A percentile compares a stretch with the other conserved stretches of the same genome.
Conservation (phyloP, 2,888 invertebrate species). For the Drosophila quinaria region DNA sequence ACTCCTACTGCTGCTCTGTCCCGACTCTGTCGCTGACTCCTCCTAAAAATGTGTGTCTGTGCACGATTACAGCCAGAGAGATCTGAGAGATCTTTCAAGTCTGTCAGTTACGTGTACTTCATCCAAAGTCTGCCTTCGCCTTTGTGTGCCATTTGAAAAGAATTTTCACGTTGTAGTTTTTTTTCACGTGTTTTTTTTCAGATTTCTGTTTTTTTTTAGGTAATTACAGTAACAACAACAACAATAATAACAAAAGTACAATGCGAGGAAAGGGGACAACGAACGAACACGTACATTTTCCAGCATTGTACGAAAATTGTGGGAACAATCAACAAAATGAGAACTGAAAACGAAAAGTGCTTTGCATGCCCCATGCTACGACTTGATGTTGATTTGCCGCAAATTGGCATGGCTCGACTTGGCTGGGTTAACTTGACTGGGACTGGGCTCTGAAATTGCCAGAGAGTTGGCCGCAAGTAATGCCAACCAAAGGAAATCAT, state of each 20-base stretch:
- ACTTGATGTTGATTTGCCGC: conserved; percentile 69
- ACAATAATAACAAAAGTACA: conserved; percentile 31
- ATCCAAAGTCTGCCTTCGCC: conserved; percentile 31
- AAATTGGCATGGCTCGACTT: conserved; percentile 59
- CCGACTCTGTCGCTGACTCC: conserved; percentile 9
- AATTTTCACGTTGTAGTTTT: conserved; percentile 74
- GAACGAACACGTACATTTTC: conserved; percentile 76
- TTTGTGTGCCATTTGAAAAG: conserved; percentile 76
- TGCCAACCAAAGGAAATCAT: conserved; percentile 69
- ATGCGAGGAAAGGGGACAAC: conserved; percentile 59
- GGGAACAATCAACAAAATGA: conserved; percentile 78
- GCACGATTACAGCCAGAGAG: conserved; percentile 72
- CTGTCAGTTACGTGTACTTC: conserved; percentile 57
- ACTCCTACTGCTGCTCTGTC: conserved; percentile 6
- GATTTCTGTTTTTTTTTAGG: conserved; percentile 49
- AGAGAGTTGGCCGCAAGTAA: conserved; percentile 46
- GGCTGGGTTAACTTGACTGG: conserved; percentile 1
- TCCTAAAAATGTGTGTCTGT: conserved; percentile 39
- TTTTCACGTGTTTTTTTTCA: conserved; percentile 30
- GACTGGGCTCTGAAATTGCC: conserved; percentile 56
- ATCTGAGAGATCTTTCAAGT: conserved; percentile 75
- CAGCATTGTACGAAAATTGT: conserved; percentile 80
- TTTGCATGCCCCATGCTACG: conserved; percentile 60
- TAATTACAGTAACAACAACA: conserved; percentile 67
- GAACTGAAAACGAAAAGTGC: conserved; percentile 71